Base-by-base conservation (phyloP, 2,888 invertebrate species). In the Latrodectus hesperus region DNA sequence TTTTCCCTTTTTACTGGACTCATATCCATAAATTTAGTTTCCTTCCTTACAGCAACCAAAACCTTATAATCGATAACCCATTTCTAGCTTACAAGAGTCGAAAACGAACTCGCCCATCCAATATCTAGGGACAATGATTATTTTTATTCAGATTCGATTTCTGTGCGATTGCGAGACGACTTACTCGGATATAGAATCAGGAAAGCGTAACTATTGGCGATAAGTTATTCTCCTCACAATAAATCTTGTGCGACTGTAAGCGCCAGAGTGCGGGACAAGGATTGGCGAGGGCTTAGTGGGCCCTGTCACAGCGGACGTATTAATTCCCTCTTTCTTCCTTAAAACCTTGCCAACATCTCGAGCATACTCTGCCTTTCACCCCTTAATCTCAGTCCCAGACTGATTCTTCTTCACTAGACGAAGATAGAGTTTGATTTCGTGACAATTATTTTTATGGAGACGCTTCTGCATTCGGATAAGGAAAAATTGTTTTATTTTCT, bases 301-400 rank as follows among this genome's bases (percentile, higher is more conserved):
- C 75, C 68, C 74, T 49, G 67, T 72, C 70, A 84, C 49, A 79
- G 75, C 75, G 79, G 80, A 79, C 71, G 85, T 85, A 85, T 85
- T 85, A 85, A 85, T 85, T 85, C 85, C 85, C 75, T 68, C 51
- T 60, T 71, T 75, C 38, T 38, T 38, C 38, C 38, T 38, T 22
- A 72, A 85, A 85, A 80, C 70, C 64, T 38, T 73, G 85, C 85
- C 79, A 80, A 80, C 80, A 85, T 60, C 60, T 70, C 51, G 49
- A 76, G 70, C 76, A 52, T 14, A 53, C 55, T 38, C 73, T 52
- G 75, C 76, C 49, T 53, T 22, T 17, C 60, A 14, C 52, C 68
- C 60, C 60, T 22, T 26, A 10, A 26, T 22, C 14, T 51, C 72
- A 17, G 68, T 49, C n/a, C 38, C 49, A 38, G 68, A 16, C 17